Evolutionary conservation across 2,797 vertebrate genomes (phyloP).

Genomic region (Decapterus maruadsi): DNA sequence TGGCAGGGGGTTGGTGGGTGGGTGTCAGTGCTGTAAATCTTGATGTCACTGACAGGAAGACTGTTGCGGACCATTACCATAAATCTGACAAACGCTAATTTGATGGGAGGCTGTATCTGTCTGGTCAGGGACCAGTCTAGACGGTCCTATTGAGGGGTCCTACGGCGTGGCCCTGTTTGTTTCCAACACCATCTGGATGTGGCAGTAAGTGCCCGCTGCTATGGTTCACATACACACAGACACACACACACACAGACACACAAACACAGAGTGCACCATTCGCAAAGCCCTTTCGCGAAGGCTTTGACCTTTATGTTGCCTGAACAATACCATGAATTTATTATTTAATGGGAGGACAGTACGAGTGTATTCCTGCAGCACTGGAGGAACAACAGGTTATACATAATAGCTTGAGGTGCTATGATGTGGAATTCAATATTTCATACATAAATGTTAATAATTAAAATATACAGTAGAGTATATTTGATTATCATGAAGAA

Average conservation of each 20-base stretch:
- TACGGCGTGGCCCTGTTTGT: slow-evolving; percentile 95
- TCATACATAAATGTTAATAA: not conserved
- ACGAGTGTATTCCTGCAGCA: not conserved
- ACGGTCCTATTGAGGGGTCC: slow-evolving; percentile 98
- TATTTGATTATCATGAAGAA: not conserved
- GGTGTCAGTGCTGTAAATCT: slow-evolving; percentile 92
- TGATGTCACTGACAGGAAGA: slow-evolving; percentile 98
- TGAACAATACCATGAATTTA: slow-evolving; percentile 22
- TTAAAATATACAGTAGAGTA: not conserved
- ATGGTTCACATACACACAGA: slow-evolving; percentile 68
- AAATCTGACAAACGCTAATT: slow-evolving; percentile 99
- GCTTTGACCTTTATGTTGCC: slow-evolving; percentile 52
- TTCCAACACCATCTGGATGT: slow-evolving; percentile 98
- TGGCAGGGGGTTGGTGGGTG: slow-evolving; percentile 55
- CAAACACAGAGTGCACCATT: slow-evolving; percentile 82
- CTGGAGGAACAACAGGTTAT: slow-evolving; percentile 12
- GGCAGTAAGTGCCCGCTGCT: slow-evolving; percentile 90
- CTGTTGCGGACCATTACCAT: slow-evolving; percentile 99
- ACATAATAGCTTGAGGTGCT: not conserved
- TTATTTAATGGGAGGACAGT: slow-evolving; percentile 14
- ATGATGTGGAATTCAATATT: too few species aligned
- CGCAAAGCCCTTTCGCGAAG: slow-evolving; percentile 87
- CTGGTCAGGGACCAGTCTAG: slow-evolving; percentile 99
- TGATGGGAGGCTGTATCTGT: slow-evolving; percentile 99
- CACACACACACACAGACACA: slow-evolving; percentile 44